Percentiles rank a stretch among this genome's conserved stretches.
These are phyloP conservation scores for Noctua comes DNA, from an alignment of 2,888 invertebrate genomes.

Conservation along the genomic window DNA sequence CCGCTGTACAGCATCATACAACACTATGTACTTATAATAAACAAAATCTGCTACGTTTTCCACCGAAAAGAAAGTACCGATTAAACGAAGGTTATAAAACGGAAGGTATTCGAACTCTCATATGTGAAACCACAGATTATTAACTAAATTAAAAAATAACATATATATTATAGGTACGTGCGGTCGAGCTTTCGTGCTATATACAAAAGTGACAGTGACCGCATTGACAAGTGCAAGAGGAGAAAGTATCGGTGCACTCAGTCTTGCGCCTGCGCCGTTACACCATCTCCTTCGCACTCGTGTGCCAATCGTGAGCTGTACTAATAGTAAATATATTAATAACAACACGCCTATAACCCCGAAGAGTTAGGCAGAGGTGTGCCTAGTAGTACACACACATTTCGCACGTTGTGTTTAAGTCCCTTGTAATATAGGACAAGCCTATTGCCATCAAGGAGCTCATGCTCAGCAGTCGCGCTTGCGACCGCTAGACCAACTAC, in stretches of 20 bases:
- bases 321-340: not conserved
- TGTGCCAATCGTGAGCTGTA: conserved; percentile 32
- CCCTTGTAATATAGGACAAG: not conserved
- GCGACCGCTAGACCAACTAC: too few species aligned
- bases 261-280: conserved; percentile 54
- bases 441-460: not conserved
- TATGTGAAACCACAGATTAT: conserved; percentile 9
- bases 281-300: conserved; percentile 62
- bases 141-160: not conserved
- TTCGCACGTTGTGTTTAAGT: not conserved
- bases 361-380: not conserved
- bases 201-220: conserved; percentile 76
- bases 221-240: conserved; percentile 74
- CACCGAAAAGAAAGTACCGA: conserved; percentile 12
- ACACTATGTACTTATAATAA: not conserved
- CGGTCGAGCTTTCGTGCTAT: conserved; percentile 50
- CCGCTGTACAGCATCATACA: not conserved
- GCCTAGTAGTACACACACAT: not conserved
- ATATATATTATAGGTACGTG: not conserved
- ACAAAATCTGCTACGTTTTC: not conserved
- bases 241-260: conserved; percentile 62
- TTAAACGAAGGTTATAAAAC: not conserved
- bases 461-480: conserved; percentile 29
- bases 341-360: not conserved
- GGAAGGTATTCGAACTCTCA: not conserved